Evolutionary conservation across 2,797 vertebrate genomes (phyloP).

Genomic region (Phylloscopus collybita): DNA sequence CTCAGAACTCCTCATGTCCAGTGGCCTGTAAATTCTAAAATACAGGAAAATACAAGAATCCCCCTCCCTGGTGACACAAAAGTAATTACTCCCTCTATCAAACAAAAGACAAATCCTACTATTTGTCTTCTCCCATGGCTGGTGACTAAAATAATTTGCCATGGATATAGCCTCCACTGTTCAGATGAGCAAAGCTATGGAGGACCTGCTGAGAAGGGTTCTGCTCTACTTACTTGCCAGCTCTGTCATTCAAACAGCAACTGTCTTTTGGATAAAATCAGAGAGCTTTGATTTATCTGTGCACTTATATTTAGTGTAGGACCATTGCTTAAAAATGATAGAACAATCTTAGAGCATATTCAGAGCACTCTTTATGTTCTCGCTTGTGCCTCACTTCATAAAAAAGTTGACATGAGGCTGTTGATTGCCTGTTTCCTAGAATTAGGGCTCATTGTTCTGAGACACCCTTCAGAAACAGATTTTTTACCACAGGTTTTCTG

Average conservation of each 20-base stretch:
- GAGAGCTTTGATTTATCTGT: not conserved
- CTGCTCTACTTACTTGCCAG: not conserved
- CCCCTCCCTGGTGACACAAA: not conserved
- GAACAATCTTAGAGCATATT: not conserved
- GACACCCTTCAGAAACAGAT: not conserved
- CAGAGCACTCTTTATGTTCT: not conserved
- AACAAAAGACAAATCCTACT: not conserved
- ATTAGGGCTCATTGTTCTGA: not conserved
- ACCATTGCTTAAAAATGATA: not conserved
- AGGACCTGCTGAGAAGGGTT: not conserved
- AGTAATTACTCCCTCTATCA: not conserved
- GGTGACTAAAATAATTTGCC: not conserved
- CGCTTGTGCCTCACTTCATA: not conserved
- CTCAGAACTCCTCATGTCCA: not conserved
- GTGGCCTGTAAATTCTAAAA: slow-evolving; percentile 18
- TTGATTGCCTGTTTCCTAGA: not conserved
- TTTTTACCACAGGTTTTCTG: not conserved
- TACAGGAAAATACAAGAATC: not conserved
- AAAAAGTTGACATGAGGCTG: not conserved
- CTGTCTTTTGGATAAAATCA: not conserved
- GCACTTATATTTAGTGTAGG: not conserved
- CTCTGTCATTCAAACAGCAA: not conserved
- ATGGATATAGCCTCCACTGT: not conserved
- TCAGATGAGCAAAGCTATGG: not conserved
- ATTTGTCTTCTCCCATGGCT: not conserved